Base-by-base conservation (phyloP, 2,888 invertebrate species). In the Drosophila anomelani region DNA sequence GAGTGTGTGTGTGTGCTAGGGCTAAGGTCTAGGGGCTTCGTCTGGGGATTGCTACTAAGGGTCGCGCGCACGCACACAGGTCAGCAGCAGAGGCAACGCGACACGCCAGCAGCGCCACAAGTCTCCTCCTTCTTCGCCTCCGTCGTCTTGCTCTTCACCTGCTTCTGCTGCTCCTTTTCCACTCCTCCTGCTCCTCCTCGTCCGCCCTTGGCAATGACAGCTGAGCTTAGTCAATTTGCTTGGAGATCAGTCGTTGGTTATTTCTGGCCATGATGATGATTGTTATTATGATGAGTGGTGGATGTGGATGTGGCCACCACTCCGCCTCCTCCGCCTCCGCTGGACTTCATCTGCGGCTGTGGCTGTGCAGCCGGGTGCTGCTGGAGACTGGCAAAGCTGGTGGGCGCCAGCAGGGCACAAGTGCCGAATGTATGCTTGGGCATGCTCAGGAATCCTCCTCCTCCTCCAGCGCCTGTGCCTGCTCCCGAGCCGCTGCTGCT, bases 381-480 rank as follows among this genome's bases (percentile, higher is more conserved):
- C 17, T 84, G 80, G 10, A 85, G 73, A 26, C 58, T 77, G 57
- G 76, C 89, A 68, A 82, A 89, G 49, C 78, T 90, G n/a, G 92
- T 89, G 36, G 90, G 91, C 53, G 92, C 88, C 51, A 90, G 69
- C 26, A 92, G 73, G 1, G 92, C 91, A 63, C 92, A 92, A 17
- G 92, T 91, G 39, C 92, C 92, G 60, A 92, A 92, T 5, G 92
- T 92, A 71, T 92, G 92, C 70, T 90, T 91, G 43, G 90, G 89
- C 80, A 86, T 90, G 56, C 80, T 75, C 66, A 85, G 17, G 6
- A 70, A 72, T 6, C 54, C 58, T 34, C 38, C 62, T 36, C 20
- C 60, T 8, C 20, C 60, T 7, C n/a, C 60, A 13, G 17, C 47
- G 13, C 23, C 57, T 12, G 57, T 5, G 5, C 26, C 58, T 3